Evolutionary conservation across 2,113 vertebrate species (phyloP), one percentile per base, ranked within the genome.

Genomic region (Ciconia boyciana): DNA sequence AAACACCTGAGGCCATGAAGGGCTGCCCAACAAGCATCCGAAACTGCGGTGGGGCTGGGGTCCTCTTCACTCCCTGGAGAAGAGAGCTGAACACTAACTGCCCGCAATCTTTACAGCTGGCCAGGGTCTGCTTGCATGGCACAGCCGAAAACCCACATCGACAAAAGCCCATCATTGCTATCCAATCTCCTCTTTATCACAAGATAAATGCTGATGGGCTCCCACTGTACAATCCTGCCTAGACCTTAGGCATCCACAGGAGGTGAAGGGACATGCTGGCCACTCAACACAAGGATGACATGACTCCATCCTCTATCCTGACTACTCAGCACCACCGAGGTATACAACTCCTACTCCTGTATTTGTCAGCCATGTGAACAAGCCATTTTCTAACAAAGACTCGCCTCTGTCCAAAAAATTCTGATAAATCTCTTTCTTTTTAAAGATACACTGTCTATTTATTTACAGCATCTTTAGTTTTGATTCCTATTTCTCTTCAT

Each of bases 391-490:
- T 76, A 49, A 83, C 55, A 28, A 26, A 69, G 41, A 46, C 16
- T 26, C 19, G 12, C 28, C 57, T 48, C 70, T 72, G 52, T 9
- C 77, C 49, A 76, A 65, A 29, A 22, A 34, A 52, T 29, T 46
- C 48, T 39, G 29, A 48, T 68, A 44, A 49, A 82, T 55, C 84
- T 80, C 72, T 48, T 76, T 87, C 89, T 95, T 97, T 90, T 96
- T 85, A 95, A 96, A 79, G 89, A 76, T 8, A 93, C 92, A 89
- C 89, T 72, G 85, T 76, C 93, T 61, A 20, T 71, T 70, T 68
- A 44, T 78, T 87, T 52, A 48, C 29, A 61, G 55, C 5, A 4
- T 49, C 93, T 85, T 75, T 29, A 76, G 28, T 39, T 87, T 55
- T 41, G 49, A 70, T 60, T 81, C 85, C 54, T 68, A 69, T 49